Conservation (phyloP, 2,113 vertebrate genomes). For the Formicarius rufipectus region DNA sequence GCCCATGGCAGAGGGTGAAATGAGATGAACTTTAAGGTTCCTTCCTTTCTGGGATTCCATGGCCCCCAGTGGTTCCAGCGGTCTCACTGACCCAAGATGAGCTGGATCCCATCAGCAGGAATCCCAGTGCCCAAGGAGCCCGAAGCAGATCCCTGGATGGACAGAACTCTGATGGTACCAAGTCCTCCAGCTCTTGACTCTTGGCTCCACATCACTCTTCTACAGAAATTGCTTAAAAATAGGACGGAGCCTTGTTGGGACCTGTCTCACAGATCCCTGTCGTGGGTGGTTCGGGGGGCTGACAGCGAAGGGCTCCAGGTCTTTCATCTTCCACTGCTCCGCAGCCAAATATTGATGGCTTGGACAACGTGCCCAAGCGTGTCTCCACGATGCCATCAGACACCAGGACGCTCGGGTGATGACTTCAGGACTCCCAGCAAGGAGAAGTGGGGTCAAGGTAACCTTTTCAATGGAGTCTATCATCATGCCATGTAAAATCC, state of each 20-base stretch:
- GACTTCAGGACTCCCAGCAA: background rate
- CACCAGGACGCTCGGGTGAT: fast-evolving
- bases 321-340: background rate
- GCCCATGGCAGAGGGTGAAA: background rate
- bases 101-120: background rate
- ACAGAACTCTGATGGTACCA: fast-evolving
- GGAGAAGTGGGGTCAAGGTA: background rate
- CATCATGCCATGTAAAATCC: background rate
- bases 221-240: background rate
- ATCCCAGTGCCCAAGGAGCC: background rate
- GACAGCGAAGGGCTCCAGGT: background rate
- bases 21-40: background rate
- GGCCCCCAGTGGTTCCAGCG: background rate
- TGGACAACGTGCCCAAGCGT: background rate
- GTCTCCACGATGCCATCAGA: background rate
- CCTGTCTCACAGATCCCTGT: background rate
- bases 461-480: background rate
- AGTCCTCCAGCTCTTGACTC: background rate
- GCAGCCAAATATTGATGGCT: background rate
- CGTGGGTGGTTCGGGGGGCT: background rate
- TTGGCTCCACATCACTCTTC: fast-evolving
- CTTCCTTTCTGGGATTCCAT: background rate
- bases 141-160: fast-evolving
- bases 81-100: background rate
- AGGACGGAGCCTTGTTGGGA: fast-evolving